Evolutionary conservation across 1,140 invertebrate species (phyloP).

Genomic region (Lethrus apterus): DNA sequence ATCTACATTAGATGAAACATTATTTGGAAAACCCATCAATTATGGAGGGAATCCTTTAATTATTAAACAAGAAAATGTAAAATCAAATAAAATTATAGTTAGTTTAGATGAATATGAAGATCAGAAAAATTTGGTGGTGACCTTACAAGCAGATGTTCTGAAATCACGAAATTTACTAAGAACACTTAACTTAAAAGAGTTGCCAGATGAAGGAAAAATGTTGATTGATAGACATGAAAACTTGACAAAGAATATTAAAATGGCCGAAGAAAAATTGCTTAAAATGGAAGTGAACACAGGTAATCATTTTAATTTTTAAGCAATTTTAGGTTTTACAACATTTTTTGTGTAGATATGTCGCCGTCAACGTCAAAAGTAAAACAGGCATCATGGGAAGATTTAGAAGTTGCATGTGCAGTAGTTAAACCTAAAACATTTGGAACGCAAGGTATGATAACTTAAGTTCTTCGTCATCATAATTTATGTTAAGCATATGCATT

Average conservation of each 20-base stretch:
- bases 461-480: neutral
- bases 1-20: no score
- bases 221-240: slow-evolving; percentile 39
- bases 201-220: slow-evolving; percentile 49
- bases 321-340: slow-evolving; percentile 21
- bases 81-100: no score
- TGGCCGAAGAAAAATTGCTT: slow-evolving; percentile 38
- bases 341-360: slow-evolving; percentile 1
- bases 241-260: slow-evolving; percentile 40
- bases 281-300: slow-evolving; percentile 41
- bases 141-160: slow-evolving; percentile 7
- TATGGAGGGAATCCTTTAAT: no score
- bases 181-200: slow-evolving; percentile 42
- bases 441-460: slow-evolving; percentile 35
- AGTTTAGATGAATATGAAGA: slow-evolving; percentile 2
- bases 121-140: slow-evolving; percentile 1
- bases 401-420: slow-evolving; percentile 43
- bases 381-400: slow-evolving; percentile 42
- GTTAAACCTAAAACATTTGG: slow-evolving; percentile 49
- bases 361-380: slow-evolving; percentile 3
- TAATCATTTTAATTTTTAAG: neutral
- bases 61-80: no score
- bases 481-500: no score
- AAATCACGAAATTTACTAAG: slow-evolving; percentile 41
- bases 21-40: no score